These are phyloP conservation scores for Illadopsis cleaveri DNA, from an alignment of 2,113 vertebrate genomes.

Conservation along the genomic window DNA sequence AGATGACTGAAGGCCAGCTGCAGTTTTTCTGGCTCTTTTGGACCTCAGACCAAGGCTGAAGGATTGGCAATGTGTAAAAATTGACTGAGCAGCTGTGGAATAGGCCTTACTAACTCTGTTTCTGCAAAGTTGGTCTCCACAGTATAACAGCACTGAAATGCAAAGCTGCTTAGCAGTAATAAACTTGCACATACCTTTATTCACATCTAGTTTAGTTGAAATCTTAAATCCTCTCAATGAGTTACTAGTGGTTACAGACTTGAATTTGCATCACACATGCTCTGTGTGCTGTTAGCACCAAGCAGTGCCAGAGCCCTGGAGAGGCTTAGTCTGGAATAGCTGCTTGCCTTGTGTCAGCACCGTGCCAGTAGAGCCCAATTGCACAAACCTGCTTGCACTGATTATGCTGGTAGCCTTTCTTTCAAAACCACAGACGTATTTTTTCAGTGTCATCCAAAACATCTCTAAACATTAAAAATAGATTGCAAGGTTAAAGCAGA, in stretches of 20 bases:
- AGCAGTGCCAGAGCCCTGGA: not conserved
- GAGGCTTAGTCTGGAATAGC: not conserved
- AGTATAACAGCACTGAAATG: not conserved
- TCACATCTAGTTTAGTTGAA: not conserved
- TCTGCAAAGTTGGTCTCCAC: not conserved
- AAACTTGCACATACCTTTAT: not conserved
- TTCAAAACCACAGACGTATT: not conserved
- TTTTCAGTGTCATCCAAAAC: not conserved
- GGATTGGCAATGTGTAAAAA: not conserved
- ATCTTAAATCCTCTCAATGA: not conserved
- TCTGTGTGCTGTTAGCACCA: not conserved
- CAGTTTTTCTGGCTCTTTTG: not conserved
- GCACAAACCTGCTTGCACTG: not conserved
- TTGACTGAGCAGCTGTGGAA: not conserved
- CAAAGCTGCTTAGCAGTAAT: not conserved
- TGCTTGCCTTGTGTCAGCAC: not conserved
- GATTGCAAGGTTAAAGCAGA: not conserved
- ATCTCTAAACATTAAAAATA: not conserved
- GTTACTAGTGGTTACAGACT: constrained; percentile 12
- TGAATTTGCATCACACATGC: not conserved
- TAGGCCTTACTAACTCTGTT: not conserved
- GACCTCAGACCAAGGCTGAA: not conserved
- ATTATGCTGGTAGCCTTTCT: not conserved
- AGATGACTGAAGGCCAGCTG: not conserved
- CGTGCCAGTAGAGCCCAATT: fast-evolving